phyloP scores from a whole-genome alignment of 2,888 invertebrate species.

The Melitaea athalia region DNA sequence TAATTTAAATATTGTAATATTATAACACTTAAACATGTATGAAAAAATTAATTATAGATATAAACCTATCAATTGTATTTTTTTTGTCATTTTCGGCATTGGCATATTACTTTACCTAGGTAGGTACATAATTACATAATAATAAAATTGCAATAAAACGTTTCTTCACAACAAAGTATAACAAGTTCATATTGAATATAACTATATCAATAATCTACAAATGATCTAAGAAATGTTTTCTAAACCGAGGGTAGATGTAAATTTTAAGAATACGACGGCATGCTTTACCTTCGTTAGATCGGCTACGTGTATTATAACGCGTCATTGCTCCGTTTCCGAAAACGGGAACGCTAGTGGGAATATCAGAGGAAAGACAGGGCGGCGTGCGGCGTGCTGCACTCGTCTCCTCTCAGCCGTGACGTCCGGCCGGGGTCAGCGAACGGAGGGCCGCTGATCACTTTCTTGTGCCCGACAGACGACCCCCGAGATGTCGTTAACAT shows the following conservation, averaged over 20 bases:
- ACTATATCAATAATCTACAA: neutral
- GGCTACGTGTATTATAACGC: neutral
- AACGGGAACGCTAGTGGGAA: slow-evolving; percentile 20
- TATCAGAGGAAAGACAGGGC: slow-evolving; percentile 22
- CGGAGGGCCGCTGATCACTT: slow-evolving; percentile 71
- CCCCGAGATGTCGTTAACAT: slow-evolving; percentile 72
- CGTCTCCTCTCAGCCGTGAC: slow-evolving; percentile 75
- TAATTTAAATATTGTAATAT: no score
- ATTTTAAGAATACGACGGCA: neutral
- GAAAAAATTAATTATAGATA: no score
- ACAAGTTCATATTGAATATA: neutral
- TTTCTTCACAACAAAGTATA: no score
- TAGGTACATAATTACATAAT: no score
- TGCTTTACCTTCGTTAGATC: neutral
- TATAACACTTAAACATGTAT: no score
- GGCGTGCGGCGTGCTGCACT: slow-evolving; percentile 53
- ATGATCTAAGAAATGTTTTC: neutral
- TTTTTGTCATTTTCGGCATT: no score
- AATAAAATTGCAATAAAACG: no score
- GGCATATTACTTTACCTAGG: no score
- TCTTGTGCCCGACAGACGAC: slow-evolving; percentile 70
- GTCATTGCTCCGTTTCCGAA: neutral
- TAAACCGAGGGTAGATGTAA: slow-evolving; percentile 1
- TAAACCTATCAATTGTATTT: no score
- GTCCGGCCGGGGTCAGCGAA: slow-evolving; percentile 77